A percentile compares a stretch with the other conserved stretches of the same genome.
Evolutionary conservation across 2,113 vertebrate species (phyloP).

Genomic region (Hemibagrus wyckioides): DNA sequence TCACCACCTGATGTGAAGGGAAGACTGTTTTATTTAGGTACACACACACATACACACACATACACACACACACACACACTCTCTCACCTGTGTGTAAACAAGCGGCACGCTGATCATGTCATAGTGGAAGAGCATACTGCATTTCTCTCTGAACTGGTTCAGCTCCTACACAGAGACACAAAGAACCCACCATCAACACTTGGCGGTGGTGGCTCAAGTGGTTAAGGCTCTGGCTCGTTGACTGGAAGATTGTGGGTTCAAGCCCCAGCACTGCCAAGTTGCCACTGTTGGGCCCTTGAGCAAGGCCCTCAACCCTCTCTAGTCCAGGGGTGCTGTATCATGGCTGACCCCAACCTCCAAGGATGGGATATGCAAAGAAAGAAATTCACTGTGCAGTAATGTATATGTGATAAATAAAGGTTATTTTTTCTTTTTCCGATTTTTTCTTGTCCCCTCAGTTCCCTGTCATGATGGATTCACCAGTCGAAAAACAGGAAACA

Average conservation of each 20-base stretch:
- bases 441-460: neutral
- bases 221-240: too few species aligned
- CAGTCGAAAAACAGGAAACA: neutral
- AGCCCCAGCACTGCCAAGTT: too few species aligned
- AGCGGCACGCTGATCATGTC: conserved; percentile 92
- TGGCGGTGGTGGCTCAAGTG: too few species aligned
- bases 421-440: too few species aligned
- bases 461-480: neutral
- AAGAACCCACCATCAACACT: neutral
- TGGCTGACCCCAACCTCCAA: too few species aligned
- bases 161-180: conserved; percentile 75
- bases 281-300: too few species aligned
- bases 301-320: too few species aligned
- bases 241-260: too few species aligned
- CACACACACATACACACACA: neutral
- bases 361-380: too few species aligned
- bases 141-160: conserved; percentile 83
- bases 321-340: too few species aligned
- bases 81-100: conserved; percentile 88
- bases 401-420: too few species aligned
- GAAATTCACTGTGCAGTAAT: too few species aligned
- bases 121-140: conserved; percentile 90
- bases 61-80: conserved; percentile 4
- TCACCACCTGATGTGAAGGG: conserved; percentile 80
- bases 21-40: neutral